Evolutionary conservation across 1,140 invertebrate species (phyloP), one percentile per base, ranked within the genome.

Genomic region (Subanguina moxae): DNA sequence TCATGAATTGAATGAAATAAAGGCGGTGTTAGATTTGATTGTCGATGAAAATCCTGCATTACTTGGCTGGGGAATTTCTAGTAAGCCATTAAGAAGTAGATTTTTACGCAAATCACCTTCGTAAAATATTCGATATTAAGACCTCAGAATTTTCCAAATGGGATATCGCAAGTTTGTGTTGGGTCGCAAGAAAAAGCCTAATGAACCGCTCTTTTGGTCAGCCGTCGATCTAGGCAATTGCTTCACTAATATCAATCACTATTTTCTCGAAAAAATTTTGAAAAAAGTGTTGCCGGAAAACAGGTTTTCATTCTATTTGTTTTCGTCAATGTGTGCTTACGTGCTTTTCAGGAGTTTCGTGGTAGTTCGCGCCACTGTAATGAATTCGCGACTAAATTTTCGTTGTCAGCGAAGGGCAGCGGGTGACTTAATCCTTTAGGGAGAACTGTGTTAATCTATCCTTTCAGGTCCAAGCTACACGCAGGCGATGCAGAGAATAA

Each of bases 151-250:
- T 0, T 25, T 38, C 30, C 38, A 48, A 42, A 11, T 17, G 19
- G 1, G 57, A 9, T 67, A 45, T 0, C 65, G 65, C 11, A 66
- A 66, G 32, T 32, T 43, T 30, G 3, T 61, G 38, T 19, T 61
- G n/a, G 38, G n/a, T n/a, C 58, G 27, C n/a, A 61, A 61, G 38
- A 30, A 61, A 32, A 62, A 67, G 13, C 17, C 17, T 5, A 64
- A 23, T 13, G 25, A 67, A 32, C 17, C n/a, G 28, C 30, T 67
- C 27, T 64, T 61, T 13, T 69, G 67, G 45, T 71, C 48, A 19
- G 52, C 67, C 11, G 69, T 52, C 13, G 67, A 69, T 43, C 1
- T 69, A 5, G 21, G 25, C 1, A 69, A 69, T 73, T 69, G 67
- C 45, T 69, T 71, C 28, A 69, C 67, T 7, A 58, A 42, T 13